Base-by-base conservation (phyloP, 2,888 invertebrate genomes). In the Plutella xylostella region DNA sequence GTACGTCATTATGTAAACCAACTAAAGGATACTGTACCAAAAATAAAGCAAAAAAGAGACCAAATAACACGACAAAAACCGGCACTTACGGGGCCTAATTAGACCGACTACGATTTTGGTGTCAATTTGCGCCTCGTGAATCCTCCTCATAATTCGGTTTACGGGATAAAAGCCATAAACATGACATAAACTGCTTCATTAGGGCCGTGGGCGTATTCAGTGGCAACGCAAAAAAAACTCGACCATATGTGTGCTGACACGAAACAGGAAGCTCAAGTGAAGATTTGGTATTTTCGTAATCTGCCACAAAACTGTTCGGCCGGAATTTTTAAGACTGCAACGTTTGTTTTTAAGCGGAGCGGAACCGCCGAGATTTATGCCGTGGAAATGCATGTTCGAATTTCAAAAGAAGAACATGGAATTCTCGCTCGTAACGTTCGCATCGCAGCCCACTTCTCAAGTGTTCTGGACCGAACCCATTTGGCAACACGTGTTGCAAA, bases 161-260 rank as follows among this genome's bases (percentile, higher is more conserved):
- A 67, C 70, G 69, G 69, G 73, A 68, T 80, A 74, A 83, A 76
- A 70, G 77, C 70, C 74, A 80, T 80, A 82, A 80, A 80, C 68
- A 69, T 79, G 82, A 82, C 80, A 67, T 60, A 76, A 83, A 83
- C 72, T 71, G 70, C 74, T 82, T 82, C 80, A 83, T 82, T 83
- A 83, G 72, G 64, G 63, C 62, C 54, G 57, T 62, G 64, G 75
- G 75, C 73, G 76, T 73, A 59, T 72, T 66, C 64, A 66, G 67
- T 41, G 56, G 64, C 61, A 54, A 65, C 69, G 70, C 73, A 76
- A 80, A 80, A 82, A 82, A 42, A 25, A 19, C 18, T 15, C 25
- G 30, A 37, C 31, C 43, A 73, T 60, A 65, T 64, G 61, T 65
- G 60, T 22, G n/a, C n/a, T n/a, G n/a, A n/a, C n/a, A n/a, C n/a